Base-by-base conservation (phyloP, 2,113 vertebrate species). In the Amphiprion percula region DNA sequence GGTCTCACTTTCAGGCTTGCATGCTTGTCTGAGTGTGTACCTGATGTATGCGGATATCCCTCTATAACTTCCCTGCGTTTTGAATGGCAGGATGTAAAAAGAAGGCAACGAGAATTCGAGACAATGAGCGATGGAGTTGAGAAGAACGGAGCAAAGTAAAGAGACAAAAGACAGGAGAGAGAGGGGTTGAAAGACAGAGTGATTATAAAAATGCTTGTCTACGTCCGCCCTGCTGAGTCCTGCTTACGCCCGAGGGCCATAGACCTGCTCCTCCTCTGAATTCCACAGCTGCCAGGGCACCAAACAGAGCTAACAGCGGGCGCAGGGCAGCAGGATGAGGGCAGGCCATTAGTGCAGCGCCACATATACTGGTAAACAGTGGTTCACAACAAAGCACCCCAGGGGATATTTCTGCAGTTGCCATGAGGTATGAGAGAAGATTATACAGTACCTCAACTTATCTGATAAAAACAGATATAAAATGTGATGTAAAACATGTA, bases 11-110 rank as follows among this genome's bases (percentile, higher is more conserved):
- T 82, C 77, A 68, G 75, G 47, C 68, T 41, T 49, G 63, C 74
- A 55, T 69, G n/a, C 64, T 56, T 17, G 77, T 84, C 69, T 77
- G 65, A 77, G 60, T 70, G 60, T 52, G 28, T 61, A 39, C 65
- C 74, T 21, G 26, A 58, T 47, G 60, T 49, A 72, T 69, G 56
- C 50, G 65, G 80, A 86, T 85, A 66, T 88, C 81, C 71, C 73
- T 68, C 39, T 15, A 71, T 67, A 76, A 82, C 81, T 72, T 85
- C 71, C 71, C 39, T 12, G 60, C 52, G 67, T 68, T 84, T 77
- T 88, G 50, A 88, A 84, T 79, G 33, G 52, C 89, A 87, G 84
- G 84, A 83, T 78, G 80, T 79, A 49, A 85, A 85, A 74, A 70
- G 19, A 67, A 28, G 47, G 41, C 41, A 37, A 65, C 60, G 24